Evolutionary conservation across 2,888 invertebrate species (phyloP).

Genomic region (Podotricha telesiphe): DNA sequence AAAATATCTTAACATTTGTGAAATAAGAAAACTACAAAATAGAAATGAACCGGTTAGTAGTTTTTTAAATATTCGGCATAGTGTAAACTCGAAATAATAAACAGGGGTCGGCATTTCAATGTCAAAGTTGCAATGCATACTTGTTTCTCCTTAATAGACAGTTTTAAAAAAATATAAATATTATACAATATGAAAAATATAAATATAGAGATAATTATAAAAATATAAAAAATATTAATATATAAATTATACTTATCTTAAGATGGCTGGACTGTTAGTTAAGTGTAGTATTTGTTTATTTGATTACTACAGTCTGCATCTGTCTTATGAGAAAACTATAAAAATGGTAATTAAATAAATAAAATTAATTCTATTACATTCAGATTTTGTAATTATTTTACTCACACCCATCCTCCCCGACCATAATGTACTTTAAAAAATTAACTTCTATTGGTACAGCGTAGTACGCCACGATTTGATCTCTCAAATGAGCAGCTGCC

Average conservation of each 20-base stretch:
- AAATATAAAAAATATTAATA: no score
- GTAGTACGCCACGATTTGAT: conserved; percentile 62
- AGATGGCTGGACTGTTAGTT: no score
- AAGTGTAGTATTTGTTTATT: no score
- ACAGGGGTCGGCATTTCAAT: conserved; percentile 29
- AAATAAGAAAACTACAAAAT: conserved; percentile 36
- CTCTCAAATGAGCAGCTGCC: conserved; percentile 62
- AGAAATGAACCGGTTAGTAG: conserved; percentile 4
- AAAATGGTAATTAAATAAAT: neutral
- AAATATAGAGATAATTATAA: no score
- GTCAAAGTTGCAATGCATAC: conserved; percentile 2
- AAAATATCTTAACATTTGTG: conserved; percentile 32
- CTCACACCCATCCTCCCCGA: conserved; percentile 33
- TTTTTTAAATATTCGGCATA: conserved; percentile 14
- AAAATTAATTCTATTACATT: neutral
- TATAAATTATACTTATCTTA: no score
- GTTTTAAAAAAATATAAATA: neutral
- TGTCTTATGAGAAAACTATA: neutral
- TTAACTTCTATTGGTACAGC: conserved; percentile 59
- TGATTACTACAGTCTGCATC: neutral
- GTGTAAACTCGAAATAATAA: neutral
- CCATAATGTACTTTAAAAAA: conserved; percentile 56
- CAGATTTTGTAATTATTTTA: conserved; percentile 4
- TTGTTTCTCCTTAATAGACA: neutral
- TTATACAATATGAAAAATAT: no score